Evolutionary conservation across 2,888 invertebrate genomes (phyloP).

Genomic region (Acanthosepion esculentum): DNA sequence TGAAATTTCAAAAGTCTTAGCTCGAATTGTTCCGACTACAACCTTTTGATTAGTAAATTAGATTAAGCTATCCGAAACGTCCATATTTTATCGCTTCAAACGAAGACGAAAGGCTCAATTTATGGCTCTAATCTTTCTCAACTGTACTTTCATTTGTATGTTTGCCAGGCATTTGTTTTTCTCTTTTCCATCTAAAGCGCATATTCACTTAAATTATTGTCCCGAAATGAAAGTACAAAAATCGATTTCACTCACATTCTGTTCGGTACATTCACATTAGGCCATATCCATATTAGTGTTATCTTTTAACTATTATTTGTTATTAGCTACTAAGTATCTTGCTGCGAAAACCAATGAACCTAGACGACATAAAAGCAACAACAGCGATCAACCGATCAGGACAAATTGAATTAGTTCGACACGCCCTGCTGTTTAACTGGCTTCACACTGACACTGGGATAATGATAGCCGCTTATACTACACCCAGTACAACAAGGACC

Average conservation of each 20-base stretch:
- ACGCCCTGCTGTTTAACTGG: slow-evolving; percentile 20
- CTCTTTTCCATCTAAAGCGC: not conserved
- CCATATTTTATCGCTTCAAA: not conserved
- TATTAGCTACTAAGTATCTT: not conserved
- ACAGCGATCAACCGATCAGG: not conserved
- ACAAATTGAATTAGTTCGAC: not conserved
- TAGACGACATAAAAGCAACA: not conserved
- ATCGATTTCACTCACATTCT: not conserved
- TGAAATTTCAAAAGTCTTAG: not conserved
- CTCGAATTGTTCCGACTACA: not conserved
- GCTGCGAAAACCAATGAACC: not conserved
- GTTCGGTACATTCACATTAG: not conserved
- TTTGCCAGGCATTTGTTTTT: not conserved
- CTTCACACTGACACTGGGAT: not conserved
- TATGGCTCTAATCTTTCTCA: not conserved
- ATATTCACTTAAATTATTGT: not conserved
- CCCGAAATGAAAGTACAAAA: not conserved
- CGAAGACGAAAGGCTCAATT: not conserved
- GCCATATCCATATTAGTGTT: not conserved
- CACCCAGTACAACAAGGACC: not conserved
- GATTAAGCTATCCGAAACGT: not conserved
- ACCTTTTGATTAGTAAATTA: slow-evolving; percentile 14
- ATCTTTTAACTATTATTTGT: not conserved
- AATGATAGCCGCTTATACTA: not conserved
- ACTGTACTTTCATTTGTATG: not conserved